Evolutionary conservation across 2,888 invertebrate genomes (phyloP).

Genomic region (Metalampra italica): DNA sequence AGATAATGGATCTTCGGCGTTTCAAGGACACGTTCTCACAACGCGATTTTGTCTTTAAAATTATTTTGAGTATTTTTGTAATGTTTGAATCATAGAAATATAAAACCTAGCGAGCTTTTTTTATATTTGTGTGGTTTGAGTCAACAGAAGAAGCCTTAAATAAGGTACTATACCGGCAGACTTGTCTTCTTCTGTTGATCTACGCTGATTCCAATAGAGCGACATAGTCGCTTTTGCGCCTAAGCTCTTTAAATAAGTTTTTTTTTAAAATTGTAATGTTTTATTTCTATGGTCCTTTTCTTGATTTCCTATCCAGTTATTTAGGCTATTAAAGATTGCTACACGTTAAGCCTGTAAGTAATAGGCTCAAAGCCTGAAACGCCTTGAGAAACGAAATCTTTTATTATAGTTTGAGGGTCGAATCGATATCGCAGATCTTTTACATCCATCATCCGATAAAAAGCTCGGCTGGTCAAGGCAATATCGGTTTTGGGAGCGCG

Average conservation of each 20-base stretch:
- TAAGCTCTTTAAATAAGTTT: too few species aligned
- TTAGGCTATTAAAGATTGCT: not conserved
- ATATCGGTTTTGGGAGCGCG: conserved; percentile 34
- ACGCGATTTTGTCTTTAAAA: not conserved
- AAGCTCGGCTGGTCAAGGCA: conserved; percentile 46
- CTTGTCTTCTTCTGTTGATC: too few species aligned
- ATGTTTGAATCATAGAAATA: too few species aligned
- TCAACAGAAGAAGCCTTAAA: too few species aligned
- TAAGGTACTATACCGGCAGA: too few species aligned
- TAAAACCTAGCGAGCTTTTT: too few species aligned
- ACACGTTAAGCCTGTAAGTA: too few species aligned
- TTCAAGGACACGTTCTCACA: not conserved
- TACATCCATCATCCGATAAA: conserved; percentile 17
- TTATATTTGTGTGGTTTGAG: too few species aligned
- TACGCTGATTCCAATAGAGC: too few species aligned
- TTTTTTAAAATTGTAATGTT: not conserved
- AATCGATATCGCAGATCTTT: conserved; percentile 29
- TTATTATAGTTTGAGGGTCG: conserved; percentile 15
- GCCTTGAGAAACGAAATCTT: not conserved
- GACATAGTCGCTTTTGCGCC: too few species aligned
- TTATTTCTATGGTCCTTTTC: not conserved
- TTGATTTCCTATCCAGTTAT: not conserved
- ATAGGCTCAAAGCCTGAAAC: not conserved
- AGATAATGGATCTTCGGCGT: conserved; percentile 3
- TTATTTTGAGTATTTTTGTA: not conserved